These are phyloP conservation scores for Scolopax rusticola DNA, from an alignment of 2,797 vertebrate species.

Conservation along the genomic window DNA sequence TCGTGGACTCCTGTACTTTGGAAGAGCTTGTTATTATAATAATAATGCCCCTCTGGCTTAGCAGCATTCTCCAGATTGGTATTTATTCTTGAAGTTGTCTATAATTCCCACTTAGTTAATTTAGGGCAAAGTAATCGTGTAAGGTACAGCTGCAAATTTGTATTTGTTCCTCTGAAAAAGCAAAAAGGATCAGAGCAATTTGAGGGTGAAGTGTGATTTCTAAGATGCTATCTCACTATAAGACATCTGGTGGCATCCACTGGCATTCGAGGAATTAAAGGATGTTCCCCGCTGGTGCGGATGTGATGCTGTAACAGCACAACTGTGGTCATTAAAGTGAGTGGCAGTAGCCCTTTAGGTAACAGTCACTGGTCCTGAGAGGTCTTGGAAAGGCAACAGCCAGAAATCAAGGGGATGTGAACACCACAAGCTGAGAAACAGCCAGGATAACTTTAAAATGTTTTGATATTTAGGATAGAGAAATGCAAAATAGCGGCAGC, in stretches of 20 bases:
- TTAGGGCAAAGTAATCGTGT: not conserved
- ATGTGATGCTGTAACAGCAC: not conserved
- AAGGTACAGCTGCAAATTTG: not conserved
- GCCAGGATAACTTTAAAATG: not conserved
- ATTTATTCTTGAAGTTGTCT: not conserved
- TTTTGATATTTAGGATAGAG: not conserved
- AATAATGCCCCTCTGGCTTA: not conserved
- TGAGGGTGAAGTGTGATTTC: accelerated
- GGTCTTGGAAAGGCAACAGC: not conserved
- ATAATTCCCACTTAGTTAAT: not conserved
- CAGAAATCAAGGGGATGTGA: accelerated
- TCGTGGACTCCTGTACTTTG: not conserved
- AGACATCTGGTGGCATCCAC: not conserved
- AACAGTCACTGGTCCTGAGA: not conserved
- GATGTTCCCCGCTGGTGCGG: not conserved
- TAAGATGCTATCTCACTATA: not conserved
- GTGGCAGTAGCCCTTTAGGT: not conserved
- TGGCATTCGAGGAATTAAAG: not conserved
- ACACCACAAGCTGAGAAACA: not conserved
- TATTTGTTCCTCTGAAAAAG: not conserved
- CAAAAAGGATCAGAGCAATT: not conserved
- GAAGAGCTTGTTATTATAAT: not conserved
- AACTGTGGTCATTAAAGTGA: not conserved
- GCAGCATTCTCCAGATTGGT: not conserved
- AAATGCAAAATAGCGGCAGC: not conserved